Base-by-base conservation (phyloP, 2,113 vertebrate genomes). In the Psammodynastes pulverulentus region DNA sequence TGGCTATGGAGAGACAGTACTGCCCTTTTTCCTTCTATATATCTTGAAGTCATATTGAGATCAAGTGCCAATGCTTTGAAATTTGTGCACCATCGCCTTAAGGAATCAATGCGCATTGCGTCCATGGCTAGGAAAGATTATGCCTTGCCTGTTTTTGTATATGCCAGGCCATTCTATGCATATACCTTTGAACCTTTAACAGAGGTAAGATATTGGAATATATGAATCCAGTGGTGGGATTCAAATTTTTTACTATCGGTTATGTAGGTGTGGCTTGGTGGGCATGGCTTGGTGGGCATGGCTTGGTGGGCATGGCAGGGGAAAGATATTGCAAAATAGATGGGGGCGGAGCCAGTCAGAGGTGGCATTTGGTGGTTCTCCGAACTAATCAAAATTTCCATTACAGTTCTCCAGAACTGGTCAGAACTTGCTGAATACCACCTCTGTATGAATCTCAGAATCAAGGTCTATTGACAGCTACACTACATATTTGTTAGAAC, bases 1-100 rank as follows among this genome's bases (percentile, higher is more conserved):
- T 99, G 99, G 98, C 96, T 99, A 17, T 99, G 98, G 98, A 98
- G 96, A 94, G 97, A 98, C 94, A 99, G 98, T 94, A 98, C 97
- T 1, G 98, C 98, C 54, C 98, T 99, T 86, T 99, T 98, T 92
- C 98, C 98, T 39, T 99, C 98, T 1, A 97, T 99, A 94, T 99
- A 99, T 93, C 96, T 99, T 95, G 98, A 98, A 93, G 98, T 98
- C 43, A 93, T 98, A 84, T 95, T 99, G 86, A 98, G 97, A 92
- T 99, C 98, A 51, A 98, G 97, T 3, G 84, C 96, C 94, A 98
- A 99, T 23, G 98, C 98, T 0, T 93, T 98, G 86, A 99, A 98
- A 95, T 99, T 98, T 93, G 99, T 99, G 93, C 98, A 99, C 94
- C 97, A 98, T 94, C 96, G 98, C 43, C 97, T 99, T 88, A 98